Evolutionary conservation across 2,113 vertebrate species (phyloP), one percentile per base, ranked within the genome.

Genomic region (Halcyon malimbica): DNA sequence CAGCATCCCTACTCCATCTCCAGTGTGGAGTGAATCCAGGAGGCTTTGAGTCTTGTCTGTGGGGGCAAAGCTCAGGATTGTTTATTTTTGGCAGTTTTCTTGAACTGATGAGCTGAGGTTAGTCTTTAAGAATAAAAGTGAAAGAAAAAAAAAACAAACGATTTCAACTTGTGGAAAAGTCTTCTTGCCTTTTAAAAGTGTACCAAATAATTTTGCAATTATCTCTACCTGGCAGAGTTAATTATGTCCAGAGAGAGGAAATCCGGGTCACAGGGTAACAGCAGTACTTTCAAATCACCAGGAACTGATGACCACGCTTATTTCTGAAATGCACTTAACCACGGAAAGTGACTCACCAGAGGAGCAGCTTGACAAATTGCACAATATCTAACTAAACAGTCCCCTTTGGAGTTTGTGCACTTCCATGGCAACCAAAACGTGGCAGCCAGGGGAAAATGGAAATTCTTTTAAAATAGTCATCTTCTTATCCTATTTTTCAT

Each of bases 371-470:
- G 91, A 95, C 80, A 85, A 95, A 95, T 84, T 37, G 81, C 92
- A 95, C 91, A 95, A 82, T 94, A 93, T 89, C 84, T 68, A 79
- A 56, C 92, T 68, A 23, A 95, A 83, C 57, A 64, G 65, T 46
- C 44, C 88, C 85, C 96, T 87, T 65, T 80, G 81, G 95, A 91
- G 89, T 65, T 53, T 87, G 92, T 0, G 7, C 84, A 91, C 60
- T 91, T 94, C 94, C 95, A 96, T 96, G 95, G 96, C 92, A 97
- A 96, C 97, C 69, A 71, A 83, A 91, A 93, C n/a, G 71, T 89
- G 84, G 87, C 89, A 95, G 89, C 83, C 81, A 48, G 77, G 54
- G 77, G 69, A 80, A 93, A 93, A 95, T 94, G 85, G 90, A 95
- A 96, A 94, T 92, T 95, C 91, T 96, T 90, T 73, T 56, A 71